Evolutionary conservation across 2,113 vertebrate genomes (phyloP).

Genomic region (Ctenomys sociabilis): DNA sequence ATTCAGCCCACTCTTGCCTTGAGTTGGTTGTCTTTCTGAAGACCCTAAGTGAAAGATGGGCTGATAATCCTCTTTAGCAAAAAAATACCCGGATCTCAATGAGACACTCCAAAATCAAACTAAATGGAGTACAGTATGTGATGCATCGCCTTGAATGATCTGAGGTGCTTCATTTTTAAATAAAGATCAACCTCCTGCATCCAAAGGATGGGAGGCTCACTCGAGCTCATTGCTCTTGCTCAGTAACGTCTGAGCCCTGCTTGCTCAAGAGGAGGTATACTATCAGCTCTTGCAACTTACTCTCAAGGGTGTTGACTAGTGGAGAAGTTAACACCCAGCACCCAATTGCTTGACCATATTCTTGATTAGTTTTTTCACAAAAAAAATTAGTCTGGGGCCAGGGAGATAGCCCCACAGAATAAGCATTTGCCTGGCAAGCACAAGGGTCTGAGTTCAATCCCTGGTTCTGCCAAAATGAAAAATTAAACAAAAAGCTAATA

Average conservation of each 20-base stretch:
- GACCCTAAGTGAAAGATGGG: background rate
- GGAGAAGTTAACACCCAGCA: background rate
- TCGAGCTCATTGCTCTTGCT: background rate
- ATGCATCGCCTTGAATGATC: background rate
- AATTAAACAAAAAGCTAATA: background rate
- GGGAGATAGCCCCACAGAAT: no score
- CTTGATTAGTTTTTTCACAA: background rate
- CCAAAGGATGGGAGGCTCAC: background rate
- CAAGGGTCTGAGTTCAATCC: no score
- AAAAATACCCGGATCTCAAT: background rate
- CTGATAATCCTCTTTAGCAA: background rate
- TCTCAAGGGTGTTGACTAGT: background rate
- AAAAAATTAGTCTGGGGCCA: background rate
- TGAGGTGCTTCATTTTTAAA: background rate
- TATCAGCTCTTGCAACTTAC: background rate
- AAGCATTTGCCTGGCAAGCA: no score
- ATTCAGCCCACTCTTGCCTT: background rate
- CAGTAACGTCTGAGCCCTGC: background rate
- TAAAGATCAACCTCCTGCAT: background rate
- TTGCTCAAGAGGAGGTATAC: background rate
- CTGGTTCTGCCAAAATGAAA: no score
- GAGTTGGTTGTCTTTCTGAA: background rate
- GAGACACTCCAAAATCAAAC: background rate
- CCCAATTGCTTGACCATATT: background rate
- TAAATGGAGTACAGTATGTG: background rate